A percentile compares a stretch with the other conserved stretches of the same genome.
Evolutionary conservation across 2,113 vertebrate genomes (phyloP).

Genomic region (Oreotragus oreotragus): DNA sequence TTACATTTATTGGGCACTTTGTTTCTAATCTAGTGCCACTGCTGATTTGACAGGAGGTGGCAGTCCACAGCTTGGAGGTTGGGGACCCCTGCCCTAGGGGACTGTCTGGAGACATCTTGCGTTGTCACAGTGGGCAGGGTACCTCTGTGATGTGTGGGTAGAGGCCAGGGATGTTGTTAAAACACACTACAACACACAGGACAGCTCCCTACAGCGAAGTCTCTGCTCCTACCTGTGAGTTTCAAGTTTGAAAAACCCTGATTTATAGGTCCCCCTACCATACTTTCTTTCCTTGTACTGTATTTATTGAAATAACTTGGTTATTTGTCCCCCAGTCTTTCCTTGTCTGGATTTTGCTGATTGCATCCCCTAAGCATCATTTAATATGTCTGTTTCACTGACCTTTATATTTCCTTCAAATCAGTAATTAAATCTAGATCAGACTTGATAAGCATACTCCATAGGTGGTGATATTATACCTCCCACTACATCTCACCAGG

Average conservation of each 20-base stretch:
- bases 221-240: neutral
- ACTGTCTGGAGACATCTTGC: neutral
- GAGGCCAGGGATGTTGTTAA: neutral
- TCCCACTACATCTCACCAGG: neutral
- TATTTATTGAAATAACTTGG: neutral
- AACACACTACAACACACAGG: neutral
- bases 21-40: neutral
- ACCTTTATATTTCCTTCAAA: conserved; percentile 1
- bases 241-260: neutral
- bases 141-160: neutral
- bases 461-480: neutral
- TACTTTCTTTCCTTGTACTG: neutral
- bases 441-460: neutral
- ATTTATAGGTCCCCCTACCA: neutral
- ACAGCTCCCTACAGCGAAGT: neutral
- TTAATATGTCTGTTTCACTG: neutral
- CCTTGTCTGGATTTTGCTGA: conserved; percentile 4
- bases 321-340: neutral
- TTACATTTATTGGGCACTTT: neutral
- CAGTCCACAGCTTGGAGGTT: neutral
- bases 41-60: neutral
- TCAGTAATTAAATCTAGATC: neutral
- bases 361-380: neutral
- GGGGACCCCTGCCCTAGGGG: neutral
- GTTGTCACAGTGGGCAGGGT: neutral